These are phyloP conservation scores for Proctacanthus coquilletti DNA, from an alignment of 1,140 invertebrate species.

Conservation along the genomic window DNA sequence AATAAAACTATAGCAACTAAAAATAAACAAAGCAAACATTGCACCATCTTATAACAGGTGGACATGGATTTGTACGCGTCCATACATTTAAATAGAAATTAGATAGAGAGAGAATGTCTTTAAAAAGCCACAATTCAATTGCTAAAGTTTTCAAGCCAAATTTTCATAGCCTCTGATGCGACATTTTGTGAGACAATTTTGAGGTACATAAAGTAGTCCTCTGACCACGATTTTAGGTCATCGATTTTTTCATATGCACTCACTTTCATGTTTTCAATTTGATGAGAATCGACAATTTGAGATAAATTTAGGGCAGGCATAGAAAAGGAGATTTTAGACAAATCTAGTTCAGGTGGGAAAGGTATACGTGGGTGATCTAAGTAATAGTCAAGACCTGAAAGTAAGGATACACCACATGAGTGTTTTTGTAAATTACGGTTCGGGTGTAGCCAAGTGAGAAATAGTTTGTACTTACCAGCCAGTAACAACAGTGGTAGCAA, in stretches of 20 bases:
- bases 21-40: no score
- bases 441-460: constrained; percentile 1
- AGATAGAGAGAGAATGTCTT: no score
- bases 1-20: no score
- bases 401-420: no score
- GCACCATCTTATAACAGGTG: no score
- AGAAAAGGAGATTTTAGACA: no score
- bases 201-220: constrained; percentile 24
- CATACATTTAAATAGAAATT: no score
- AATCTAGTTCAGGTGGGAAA: constrained; percentile 24
- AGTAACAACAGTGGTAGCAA: constrained; percentile 32
- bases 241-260: constrained; percentile 18
- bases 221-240: constrained; percentile 21
- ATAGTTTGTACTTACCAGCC: constrained; percentile 28
- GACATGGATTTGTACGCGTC: no score
- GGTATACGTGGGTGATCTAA: constrained; percentile 27
- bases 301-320: background rate
- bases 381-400: constrained; percentile 28
- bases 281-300: background rate
- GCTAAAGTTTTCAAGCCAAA: constrained; percentile 6
- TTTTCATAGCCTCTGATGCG: constrained; percentile 15
- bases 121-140: no score
- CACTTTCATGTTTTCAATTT: constrained; percentile 12
- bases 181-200: constrained; percentile 23
- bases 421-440: background rate